Conservation (phyloP, 92 coral and sea anemone genomes). For the Palythoa grandis region DNA sequence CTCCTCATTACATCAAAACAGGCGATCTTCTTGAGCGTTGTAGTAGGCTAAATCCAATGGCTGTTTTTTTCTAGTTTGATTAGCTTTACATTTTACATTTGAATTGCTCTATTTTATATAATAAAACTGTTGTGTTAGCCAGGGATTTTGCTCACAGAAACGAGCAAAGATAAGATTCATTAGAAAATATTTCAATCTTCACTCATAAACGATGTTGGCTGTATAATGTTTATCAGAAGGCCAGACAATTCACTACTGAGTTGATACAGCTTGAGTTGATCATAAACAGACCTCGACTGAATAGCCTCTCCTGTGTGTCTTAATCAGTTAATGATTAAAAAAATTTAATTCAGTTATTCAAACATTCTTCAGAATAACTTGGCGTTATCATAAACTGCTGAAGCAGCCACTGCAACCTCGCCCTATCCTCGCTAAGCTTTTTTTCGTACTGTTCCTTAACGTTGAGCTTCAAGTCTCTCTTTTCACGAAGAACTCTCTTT, state of each 20-base stretch:
- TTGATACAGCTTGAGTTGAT: background rate
- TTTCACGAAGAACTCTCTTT: constrained; percentile 85
- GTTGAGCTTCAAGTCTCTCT: constrained; percentile 79
- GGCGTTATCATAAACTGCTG: constrained; percentile 69
- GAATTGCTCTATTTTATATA: background rate
- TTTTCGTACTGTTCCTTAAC: constrained; percentile 84
- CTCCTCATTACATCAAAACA: background rate
- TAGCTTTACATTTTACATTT: background rate
- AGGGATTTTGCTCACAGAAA: background rate
- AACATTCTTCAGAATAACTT: constrained; percentile 45
- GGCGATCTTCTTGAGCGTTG: constrained; percentile 6
- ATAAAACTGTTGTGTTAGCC: background rate
- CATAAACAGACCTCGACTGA: background rate
- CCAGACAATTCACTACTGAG: background rate
- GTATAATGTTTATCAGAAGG: background rate
- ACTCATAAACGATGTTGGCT: background rate
- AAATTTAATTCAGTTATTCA: background rate
- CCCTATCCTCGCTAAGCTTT: constrained; percentile 81
- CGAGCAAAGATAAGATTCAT: constrained; percentile 5
- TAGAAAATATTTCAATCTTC: background rate
- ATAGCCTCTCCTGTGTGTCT: background rate
- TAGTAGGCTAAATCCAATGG: background rate
- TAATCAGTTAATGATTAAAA: background rate
- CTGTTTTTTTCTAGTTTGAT: background rate
- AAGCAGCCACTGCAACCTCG: constrained; percentile 87